phyloP scores from a whole-genome alignment of 1,140 invertebrate species.

The Cydia pomonella region DNA sequence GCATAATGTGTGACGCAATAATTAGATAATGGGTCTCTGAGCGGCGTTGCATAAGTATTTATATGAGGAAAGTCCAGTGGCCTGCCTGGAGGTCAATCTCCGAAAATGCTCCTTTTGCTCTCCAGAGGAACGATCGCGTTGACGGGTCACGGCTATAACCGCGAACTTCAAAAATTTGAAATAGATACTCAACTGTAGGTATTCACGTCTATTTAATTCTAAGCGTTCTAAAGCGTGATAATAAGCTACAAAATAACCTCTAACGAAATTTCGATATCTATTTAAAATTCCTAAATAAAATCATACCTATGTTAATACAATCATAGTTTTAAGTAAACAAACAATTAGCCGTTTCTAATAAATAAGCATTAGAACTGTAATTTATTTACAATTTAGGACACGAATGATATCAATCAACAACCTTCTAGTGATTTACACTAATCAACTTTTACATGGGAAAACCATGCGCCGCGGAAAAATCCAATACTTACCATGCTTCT shows the following conservation, averaged over 20 bases:
- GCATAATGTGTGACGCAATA: conserved; percentile 64
- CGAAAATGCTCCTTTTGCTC: not conserved
- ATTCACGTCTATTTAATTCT: not conserved
- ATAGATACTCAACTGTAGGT: not conserved
- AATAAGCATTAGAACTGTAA: conserved; percentile 7
- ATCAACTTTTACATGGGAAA: conserved; percentile 29
- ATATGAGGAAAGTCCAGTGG: conserved; percentile 50
- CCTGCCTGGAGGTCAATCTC: conserved; percentile 9
- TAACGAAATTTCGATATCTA: too few species aligned
- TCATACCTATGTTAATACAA: too few species aligned
- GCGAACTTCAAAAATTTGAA: not conserved
- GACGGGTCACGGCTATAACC: not conserved
- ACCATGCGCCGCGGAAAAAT: conserved; percentile 1
- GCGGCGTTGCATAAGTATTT: conserved; percentile 53
- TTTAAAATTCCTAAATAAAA: too few species aligned
- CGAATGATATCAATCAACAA: conserved; percentile 24
- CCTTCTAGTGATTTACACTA: not conserved
- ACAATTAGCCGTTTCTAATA: not conserved
- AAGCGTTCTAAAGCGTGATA: too few species aligned
- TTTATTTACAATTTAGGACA: conserved; percentile 16
- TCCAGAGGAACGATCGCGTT: conserved; percentile 1
- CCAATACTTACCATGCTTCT: not conserved
- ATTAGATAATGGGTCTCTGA: conserved; percentile 70
- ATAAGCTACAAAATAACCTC: too few species aligned
- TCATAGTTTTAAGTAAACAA: not conserved